Conservation (phyloP, 1,140 invertebrate species). For the Dermatophagoides farinae region DNA sequence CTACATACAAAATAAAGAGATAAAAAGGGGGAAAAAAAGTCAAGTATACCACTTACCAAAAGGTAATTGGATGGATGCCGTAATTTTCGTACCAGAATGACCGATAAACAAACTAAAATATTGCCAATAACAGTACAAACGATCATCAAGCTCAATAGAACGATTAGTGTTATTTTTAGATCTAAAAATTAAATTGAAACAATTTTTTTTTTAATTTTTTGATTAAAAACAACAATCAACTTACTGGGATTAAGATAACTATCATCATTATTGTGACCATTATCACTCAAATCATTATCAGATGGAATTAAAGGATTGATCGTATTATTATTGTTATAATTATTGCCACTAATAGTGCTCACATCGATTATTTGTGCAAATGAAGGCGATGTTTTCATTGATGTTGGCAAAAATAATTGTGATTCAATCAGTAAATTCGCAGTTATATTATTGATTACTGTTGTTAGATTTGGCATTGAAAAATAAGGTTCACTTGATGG, state of each 20-base stretch:
- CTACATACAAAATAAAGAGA: too few species aligned
- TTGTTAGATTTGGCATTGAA: not conserved
- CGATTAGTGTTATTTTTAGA: slow-evolving; percentile 18
- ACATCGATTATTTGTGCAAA: too few species aligned
- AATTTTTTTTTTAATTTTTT: not conserved
- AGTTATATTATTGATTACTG: not conserved
- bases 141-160: slow-evolving; percentile 65
- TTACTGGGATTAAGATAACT: not conserved
- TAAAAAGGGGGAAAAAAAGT: too few species aligned
- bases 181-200: not conserved
- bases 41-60: too few species aligned
- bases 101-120: slow-evolving; percentile 60
- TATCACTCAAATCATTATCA: too few species aligned
- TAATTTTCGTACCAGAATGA: slow-evolving; percentile 64
- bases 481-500: not conserved
- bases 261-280: not conserved
- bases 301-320: too few species aligned
- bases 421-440: not conserved
- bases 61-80: slow-evolving; percentile 45
- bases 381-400: too few species aligned
- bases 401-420: too few species aligned
- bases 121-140: slow-evolving; percentile 77
- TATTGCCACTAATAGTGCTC: too few species aligned
- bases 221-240: too few species aligned
- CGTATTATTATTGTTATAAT: too few species aligned